Percentiles rank a stretch among this genome's conserved stretches.
Evolutionary conservation across 2,888 invertebrate genomes (phyloP).

Genomic region (Drosophila kanekoi): DNA sequence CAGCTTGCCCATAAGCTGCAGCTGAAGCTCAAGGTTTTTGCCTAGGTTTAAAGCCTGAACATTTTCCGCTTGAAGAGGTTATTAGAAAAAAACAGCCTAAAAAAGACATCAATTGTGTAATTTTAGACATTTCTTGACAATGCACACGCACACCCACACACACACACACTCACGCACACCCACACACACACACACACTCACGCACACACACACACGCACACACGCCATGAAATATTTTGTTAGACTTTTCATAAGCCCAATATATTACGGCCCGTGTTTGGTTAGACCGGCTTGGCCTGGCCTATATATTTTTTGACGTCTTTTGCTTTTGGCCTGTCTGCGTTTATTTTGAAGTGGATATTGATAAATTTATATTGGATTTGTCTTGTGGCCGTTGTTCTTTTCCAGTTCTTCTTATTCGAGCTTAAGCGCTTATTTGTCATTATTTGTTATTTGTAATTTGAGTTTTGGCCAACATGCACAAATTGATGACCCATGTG

Average conservation of each 20-base stretch:
- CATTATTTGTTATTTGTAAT: slow-evolving; percentile 61
- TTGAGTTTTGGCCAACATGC: slow-evolving; percentile 39
- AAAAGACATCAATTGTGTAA: slow-evolving; percentile 72
- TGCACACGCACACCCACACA: slow-evolving; percentile 15
- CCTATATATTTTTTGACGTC: slow-evolving; percentile 32
- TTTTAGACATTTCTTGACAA: slow-evolving; percentile 60
- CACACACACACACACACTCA: slow-evolving; percentile 16
- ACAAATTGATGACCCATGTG: slow-evolving; percentile 74
- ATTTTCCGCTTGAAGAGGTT: slow-evolving; percentile 55
- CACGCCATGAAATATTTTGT: slow-evolving; percentile 52
- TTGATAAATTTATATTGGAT: slow-evolving; percentile 77
- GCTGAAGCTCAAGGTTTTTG: slow-evolving; percentile 24
- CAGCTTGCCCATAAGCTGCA: neutral
- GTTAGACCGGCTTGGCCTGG: neutral
- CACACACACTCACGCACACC: slow-evolving; percentile 16
- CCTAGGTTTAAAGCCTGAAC: slow-evolving; percentile 37
- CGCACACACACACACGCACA: slow-evolving; percentile 17
- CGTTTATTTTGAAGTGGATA: slow-evolving; percentile 70
- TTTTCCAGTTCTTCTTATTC: slow-evolving; percentile 35
- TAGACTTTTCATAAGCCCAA: slow-evolving; percentile 54
- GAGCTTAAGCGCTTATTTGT: slow-evolving; percentile 71
- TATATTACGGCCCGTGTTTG: slow-evolving; percentile 5
- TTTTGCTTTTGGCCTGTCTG: slow-evolving; percentile 27
- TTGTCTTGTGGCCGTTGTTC: slow-evolving; percentile 52
- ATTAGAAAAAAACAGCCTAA: slow-evolving; percentile 47